Evolutionary conservation across 2,888 invertebrate genomes (phyloP), one percentile per base, ranked within the genome.

Genomic region (Cordilura impudica): DNA sequence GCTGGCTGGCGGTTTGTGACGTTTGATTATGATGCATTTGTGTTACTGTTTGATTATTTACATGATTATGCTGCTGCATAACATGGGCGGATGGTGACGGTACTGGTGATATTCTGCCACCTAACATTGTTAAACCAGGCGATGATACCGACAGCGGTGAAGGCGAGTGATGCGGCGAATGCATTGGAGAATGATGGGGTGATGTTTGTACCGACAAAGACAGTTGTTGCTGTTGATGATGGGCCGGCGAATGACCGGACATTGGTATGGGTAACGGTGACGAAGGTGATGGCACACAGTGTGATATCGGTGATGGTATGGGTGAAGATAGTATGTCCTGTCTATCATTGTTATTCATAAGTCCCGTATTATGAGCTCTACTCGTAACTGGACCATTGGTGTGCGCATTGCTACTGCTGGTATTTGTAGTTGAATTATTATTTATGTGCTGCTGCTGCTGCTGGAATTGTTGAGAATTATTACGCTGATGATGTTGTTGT

Each of bases 231-330:
- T 82, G 82, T 4, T 81, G 78, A 35, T 78, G 70, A 29, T 81
- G 82, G 29, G 82, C 61, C 16, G 86, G 82, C 3, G 84, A 83
- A 43, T 86, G 85, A n/a, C 83, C 78, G 14, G 86, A 83, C 82
- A 88, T 88, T 45, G 87, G 87, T 85, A 87, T 88, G 4, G 87
- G 87, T 78, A 87, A 77, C 31, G 87, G 88, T 12, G 87, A 87
- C 26, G 87, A 87, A 14, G 87, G 85, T 21, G 83, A 81, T 47
- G 84, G 78, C 61, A 78, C 49, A 58, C 87, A 82, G 12, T 86
- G 84, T 3, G 84, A 66, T 4, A 85, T 60, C 0, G 87, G 87
- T 39, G 87, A 87, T 6, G 87, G 83, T 19, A 86, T 79, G 0
- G 87, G 86, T 2, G 88, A 86, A 4, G 81, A 56, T 56, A 77